phyloP scores from a whole-genome alignment of 2,113 vertebrate genomes.

The Pipa parva region DNA sequence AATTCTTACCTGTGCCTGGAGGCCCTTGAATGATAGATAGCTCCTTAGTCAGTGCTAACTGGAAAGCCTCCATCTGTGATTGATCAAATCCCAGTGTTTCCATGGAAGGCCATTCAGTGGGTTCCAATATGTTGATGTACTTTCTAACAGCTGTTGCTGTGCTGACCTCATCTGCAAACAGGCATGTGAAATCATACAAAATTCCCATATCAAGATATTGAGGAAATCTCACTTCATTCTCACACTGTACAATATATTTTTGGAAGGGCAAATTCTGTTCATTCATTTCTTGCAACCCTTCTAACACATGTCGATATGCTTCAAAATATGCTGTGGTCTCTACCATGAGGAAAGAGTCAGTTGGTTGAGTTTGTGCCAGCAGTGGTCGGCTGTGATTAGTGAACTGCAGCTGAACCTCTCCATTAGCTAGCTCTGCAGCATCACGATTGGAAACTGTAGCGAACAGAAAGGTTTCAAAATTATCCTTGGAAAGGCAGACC shows the following conservation, averaged over 20 bases:
- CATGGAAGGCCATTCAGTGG: conserved; percentile 72
- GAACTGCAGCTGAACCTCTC: conserved; percentile 76
- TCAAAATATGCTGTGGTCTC: conserved; percentile 93
- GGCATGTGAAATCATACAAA: conserved; percentile 64
- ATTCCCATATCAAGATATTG: conserved; percentile 62
- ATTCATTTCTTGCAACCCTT: conserved; percentile 76
- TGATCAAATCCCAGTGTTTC: conserved; percentile 78
- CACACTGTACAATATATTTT: conserved; percentile 87
- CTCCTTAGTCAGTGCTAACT: conserved; percentile 88
- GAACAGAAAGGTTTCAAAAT: conserved; percentile 85
- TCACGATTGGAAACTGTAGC: conserved; percentile 81
- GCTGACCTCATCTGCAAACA: conserved; percentile 46
- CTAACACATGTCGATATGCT: conserved; percentile 84
- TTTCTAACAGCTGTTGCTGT: not conserved
- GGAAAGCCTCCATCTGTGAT: conserved; percentile 81
- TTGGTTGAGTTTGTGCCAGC: conserved; percentile 63
- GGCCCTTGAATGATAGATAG: conserved; percentile 92
- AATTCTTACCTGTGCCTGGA: conserved; percentile 82
- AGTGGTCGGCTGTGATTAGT: conserved; percentile 66
- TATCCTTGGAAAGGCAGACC: conserved; percentile 85
- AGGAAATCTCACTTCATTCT: conserved; percentile 63
- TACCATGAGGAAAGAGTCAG: conserved; percentile 84
- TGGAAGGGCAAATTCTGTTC: conserved; percentile 83
- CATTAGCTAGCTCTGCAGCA: conserved; percentile 59
- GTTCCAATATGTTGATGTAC: conserved; percentile 61